Evolutionary conservation across 2,888 invertebrate genomes (phyloP).

Genomic region (Drosophila gaucha): DNA sequence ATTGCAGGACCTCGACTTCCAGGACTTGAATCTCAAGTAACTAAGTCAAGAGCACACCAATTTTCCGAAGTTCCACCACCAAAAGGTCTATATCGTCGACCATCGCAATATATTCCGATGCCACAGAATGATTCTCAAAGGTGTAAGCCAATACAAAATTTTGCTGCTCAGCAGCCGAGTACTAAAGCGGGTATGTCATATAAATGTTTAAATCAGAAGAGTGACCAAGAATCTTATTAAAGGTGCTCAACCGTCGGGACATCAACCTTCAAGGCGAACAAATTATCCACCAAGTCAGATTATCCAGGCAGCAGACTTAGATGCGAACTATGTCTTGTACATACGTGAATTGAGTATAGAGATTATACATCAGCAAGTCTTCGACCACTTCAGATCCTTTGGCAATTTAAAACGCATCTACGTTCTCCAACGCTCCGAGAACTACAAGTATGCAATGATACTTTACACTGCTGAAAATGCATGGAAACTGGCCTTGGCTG

Average conservation of each 20-base stretch:
- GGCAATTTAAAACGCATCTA: conserved; percentile 21
- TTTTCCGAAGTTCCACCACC: neutral
- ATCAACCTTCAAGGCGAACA: neutral
- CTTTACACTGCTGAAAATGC: neutral
- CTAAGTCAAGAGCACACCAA: neutral
- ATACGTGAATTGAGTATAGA: conserved; percentile 16
- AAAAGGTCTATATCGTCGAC: neutral
- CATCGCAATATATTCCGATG: neutral
- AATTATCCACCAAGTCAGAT: neutral
- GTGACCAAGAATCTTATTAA: neutral
- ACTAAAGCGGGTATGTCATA: neutral
- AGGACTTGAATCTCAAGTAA: neutral
- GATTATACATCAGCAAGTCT: conserved; percentile 17
- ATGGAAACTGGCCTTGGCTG: neutral
- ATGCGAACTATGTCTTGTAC: conserved; percentile 8
- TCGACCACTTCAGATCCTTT: conserved; percentile 20
- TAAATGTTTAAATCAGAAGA: too few relatives aligned
- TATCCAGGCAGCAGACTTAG: neutral
- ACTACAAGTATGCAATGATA: conserved; percentile 23
- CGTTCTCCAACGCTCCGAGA: conserved; percentile 12
- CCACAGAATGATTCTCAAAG: neutral
- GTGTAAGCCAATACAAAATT: too few relatives aligned
- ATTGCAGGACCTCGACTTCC: neutral
- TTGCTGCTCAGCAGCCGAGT: neutral
- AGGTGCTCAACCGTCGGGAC: neutral